These are phyloP conservation scores for Nomada fabriciana DNA, from an alignment of 2,888 invertebrate species.

Conservation along the genomic window DNA sequence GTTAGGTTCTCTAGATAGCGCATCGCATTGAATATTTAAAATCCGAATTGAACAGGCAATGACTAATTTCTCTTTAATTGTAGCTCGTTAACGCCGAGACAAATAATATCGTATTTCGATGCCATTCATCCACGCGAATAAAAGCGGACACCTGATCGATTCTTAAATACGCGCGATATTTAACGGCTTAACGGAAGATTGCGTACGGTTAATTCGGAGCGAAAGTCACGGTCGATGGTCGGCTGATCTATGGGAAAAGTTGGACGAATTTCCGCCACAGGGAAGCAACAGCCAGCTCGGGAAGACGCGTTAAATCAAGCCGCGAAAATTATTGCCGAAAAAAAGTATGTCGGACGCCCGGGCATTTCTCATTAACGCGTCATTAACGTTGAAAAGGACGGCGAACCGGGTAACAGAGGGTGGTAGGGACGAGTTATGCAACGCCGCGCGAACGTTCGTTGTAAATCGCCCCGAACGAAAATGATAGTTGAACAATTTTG, in stretches of 20 bases:
- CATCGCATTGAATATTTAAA: too few relatives aligned
- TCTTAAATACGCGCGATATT: constrained; percentile 16
- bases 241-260: constrained; percentile 43
- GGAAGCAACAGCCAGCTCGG: constrained; percentile 37
- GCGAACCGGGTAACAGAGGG: constrained; percentile 1
- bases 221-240: constrained; percentile 32
- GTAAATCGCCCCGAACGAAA: constrained; percentile 13
- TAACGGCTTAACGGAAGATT: constrained; percentile 30
- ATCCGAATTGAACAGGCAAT: background rate
- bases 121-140: background rate
- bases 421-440: background rate
- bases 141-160: background rate
- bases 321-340: constrained; percentile 54
- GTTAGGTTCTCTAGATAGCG: background rate
- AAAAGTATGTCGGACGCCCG: constrained; percentile 31
- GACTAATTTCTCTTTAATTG: too few relatives aligned
- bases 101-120: too few relatives aligned
- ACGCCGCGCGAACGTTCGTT: constrained; percentile 3
- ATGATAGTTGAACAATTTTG: constrained; percentile 14
- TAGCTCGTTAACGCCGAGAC: background rate
- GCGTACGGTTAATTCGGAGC: constrained; percentile 56
- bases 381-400: constrained; percentile 62
- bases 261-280: constrained; percentile 16
- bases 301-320: constrained; percentile 48
- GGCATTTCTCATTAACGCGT: constrained; percentile 68